Conservation (phyloP, 2,113 vertebrate species). For the Malurus cyaneus region DNA sequence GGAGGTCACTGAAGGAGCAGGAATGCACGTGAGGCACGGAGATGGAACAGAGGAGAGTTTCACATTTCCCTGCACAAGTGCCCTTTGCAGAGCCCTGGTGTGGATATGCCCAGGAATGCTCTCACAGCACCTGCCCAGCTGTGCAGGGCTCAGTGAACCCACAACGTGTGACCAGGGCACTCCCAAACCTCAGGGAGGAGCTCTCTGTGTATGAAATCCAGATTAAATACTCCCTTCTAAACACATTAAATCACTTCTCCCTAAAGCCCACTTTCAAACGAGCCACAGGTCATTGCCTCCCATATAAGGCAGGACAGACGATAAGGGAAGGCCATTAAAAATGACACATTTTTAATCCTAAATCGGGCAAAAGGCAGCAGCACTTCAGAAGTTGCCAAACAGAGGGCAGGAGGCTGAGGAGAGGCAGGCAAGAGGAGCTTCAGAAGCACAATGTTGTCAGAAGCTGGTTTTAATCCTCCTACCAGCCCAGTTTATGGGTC, state of each 20-base stretch:
- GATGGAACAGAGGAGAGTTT: not conserved
- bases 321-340: not conserved
- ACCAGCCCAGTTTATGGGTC: not conserved
- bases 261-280: not conserved
- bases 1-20: not conserved
- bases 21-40: not conserved
- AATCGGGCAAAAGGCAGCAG: not conserved
- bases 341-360: not conserved
- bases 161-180: rapidly evolving
- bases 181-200: not conserved
- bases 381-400: not conserved
- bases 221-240: not conserved
- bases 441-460: not conserved
- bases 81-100: not conserved
- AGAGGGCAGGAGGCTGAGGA: not conserved
- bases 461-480: not conserved
- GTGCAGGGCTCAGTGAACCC: not conserved
- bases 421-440: not conserved
- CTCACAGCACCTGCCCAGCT: not conserved
- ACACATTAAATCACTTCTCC: not conserved
- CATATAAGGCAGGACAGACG: not conserved
- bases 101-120: not conserved
- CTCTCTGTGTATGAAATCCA: not conserved
- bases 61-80: not conserved
- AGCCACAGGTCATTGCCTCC: not conserved